These are phyloP conservation scores for Arothron firmamentum DNA, from an alignment of 2,113 vertebrate species.

Conservation along the genomic window DNA sequence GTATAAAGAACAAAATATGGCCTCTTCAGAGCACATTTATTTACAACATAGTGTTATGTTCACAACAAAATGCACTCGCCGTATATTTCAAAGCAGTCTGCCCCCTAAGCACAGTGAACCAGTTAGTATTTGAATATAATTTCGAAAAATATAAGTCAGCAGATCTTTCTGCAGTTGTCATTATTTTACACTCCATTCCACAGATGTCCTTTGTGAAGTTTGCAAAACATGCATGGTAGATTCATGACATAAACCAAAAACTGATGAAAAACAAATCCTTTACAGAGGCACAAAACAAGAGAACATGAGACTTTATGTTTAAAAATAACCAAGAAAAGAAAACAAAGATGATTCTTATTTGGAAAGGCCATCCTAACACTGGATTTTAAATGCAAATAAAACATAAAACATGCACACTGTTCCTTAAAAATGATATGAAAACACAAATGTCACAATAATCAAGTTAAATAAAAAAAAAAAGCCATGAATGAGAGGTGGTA, in stretches of 20 bases:
- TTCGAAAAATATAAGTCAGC: conserved; percentile 18
- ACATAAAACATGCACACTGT: too few species aligned
- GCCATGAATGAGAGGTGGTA: conserved; percentile 38
- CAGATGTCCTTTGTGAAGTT: conserved; percentile 51
- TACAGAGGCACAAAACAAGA: conserved; percentile 61
- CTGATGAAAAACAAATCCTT: conserved; percentile 52
- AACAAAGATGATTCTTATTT: conserved; percentile 22
- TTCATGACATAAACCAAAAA: conserved; percentile 63
- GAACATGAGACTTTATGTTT: conserved; percentile 40
- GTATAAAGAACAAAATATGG: conserved; percentile 42
- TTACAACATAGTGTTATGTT: conserved; percentile 73
- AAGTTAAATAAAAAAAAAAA: conserved; percentile 25
- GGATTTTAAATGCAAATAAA: too few species aligned
- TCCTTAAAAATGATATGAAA: too few species aligned
- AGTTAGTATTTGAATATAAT: conserved; percentile 48
- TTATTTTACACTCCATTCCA: conserved; percentile 47
- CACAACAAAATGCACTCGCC: conserved; percentile 56
- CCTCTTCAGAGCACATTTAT: conserved; percentile 73
- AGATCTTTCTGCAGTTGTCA: conserved; percentile 39
- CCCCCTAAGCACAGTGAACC: conserved; percentile 52
- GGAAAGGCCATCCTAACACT: background rate
- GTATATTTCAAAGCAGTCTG: conserved; percentile 49
- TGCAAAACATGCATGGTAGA: conserved; percentile 72
- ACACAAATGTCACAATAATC: too few species aligned
- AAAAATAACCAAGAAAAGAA: conserved; percentile 39